Percentiles rank a stretch among this genome's conserved stretches.
phyloP scores from a whole-genome alignment of 2,113 vertebrate species.

The Puma concolor region DNA sequence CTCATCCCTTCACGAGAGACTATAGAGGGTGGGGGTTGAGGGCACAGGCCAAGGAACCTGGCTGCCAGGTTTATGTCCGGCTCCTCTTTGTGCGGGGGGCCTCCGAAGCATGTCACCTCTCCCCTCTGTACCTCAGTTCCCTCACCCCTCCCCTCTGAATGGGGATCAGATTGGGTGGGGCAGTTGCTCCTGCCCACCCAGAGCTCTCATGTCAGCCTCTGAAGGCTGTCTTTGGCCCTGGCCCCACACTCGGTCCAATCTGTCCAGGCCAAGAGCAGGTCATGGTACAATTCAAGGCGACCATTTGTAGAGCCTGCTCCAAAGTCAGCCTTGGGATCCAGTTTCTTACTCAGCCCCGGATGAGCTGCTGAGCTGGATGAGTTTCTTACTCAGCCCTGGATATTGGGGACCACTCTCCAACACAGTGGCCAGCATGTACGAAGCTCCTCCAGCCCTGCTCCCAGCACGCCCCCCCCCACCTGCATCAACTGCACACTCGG shows the following conservation, averaged over 20 bases:
- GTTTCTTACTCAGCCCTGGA: not conserved
- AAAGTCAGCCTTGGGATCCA: not conserved
- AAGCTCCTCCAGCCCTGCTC: not conserved
- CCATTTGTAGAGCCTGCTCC: not conserved
- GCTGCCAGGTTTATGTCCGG: not conserved
- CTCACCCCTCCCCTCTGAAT: not conserved
- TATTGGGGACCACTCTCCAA: not conserved
- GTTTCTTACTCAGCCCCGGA: too few species aligned
- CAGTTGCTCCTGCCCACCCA: not conserved
- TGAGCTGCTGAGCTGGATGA: too few species aligned
- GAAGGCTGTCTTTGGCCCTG: not conserved
- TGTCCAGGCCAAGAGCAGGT: not conserved
- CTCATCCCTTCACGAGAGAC: rapidly evolving
- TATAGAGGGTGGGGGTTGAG: not conserved
- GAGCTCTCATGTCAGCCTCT: not conserved
- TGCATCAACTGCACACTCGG: not conserved
- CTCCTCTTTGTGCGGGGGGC: not conserved
- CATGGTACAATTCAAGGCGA: not conserved
- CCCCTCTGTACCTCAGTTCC: not conserved
- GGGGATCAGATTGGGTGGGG: not conserved
- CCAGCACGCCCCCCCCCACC: not conserved
- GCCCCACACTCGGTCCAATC: not conserved
- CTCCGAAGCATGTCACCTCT: not conserved
- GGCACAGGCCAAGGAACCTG: not conserved
- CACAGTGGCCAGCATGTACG: too few species aligned